Percentiles rank a stretch among this genome's conserved stretches.
Evolutionary conservation across 2,113 vertebrate genomes (phyloP).

Genomic region (Erpornis zantholeuca): DNA sequence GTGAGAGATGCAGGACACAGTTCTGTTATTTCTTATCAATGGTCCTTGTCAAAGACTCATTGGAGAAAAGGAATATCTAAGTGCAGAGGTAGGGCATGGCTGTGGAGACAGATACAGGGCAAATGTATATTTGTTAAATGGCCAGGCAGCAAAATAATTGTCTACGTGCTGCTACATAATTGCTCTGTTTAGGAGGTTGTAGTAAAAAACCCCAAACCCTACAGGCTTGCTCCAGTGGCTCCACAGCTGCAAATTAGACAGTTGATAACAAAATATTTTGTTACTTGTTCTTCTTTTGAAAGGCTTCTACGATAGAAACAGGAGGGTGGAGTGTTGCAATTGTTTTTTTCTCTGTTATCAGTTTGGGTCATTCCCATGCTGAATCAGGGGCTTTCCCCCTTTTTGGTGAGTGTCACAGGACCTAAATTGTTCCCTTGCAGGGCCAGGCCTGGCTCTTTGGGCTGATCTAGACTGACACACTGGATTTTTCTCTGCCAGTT

Average conservation of each 20-base stretch:
- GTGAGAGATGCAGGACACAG: rapidly evolving
- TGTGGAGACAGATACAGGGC: background rate
- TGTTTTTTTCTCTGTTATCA: background rate
- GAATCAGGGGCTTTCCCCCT: background rate
- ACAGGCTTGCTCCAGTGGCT: background rate
- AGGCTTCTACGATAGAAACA: background rate
- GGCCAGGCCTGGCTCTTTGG: background rate
- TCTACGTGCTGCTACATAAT: background rate
- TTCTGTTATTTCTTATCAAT: background rate
- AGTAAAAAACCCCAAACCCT: background rate
- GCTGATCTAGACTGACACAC: background rate
- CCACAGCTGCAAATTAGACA: background rate
- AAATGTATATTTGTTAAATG: background rate
- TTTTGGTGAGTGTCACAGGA: background rate
- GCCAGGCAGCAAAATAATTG: background rate
- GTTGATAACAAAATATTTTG: background rate
- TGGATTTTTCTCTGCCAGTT: background rate
- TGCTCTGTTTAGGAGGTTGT: background rate
- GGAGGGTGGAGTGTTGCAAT: no score
- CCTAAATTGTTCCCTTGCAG: background rate
- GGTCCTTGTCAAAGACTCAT: background rate
- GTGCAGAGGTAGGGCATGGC: background rate
- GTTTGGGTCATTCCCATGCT: background rate
- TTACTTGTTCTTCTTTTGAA: background rate
- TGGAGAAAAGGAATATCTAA: background rate